A percentile compares a stretch with the other conserved stretches of the same genome.
Evolutionary conservation across 2,888 invertebrate genomes (phyloP).

Genomic region (Oxystoma pomonae): DNA sequence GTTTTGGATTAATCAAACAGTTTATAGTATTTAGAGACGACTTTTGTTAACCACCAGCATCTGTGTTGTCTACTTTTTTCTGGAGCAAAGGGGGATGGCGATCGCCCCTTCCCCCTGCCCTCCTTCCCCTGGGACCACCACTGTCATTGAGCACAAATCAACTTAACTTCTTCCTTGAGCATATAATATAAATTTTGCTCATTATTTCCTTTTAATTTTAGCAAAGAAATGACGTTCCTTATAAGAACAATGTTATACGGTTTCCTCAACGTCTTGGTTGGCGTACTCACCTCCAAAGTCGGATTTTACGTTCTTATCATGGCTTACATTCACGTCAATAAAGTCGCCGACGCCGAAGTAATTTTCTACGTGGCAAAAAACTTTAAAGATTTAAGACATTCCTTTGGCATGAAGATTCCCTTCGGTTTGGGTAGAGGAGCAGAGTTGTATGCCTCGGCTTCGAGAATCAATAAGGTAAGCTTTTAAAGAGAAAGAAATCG

Average conservation of each 20-base stretch:
- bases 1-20: too few relatives aligned
- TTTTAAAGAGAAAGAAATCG: background rate
- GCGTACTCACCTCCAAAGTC: slow-evolving; percentile 32
- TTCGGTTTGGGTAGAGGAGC: slow-evolving; percentile 31
- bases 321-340: slow-evolving; percentile 29
- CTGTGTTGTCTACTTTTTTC: too few relatives aligned
- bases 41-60: too few relatives aligned
- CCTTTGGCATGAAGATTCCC: slow-evolving; percentile 29
- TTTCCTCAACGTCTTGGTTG: slow-evolving; percentile 34
- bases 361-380: slow-evolving; percentile 32
- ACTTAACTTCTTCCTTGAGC: too few relatives aligned
- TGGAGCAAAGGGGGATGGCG: too few relatives aligned
- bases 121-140: too few relatives aligned
- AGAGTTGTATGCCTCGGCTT: slow-evolving; percentile 30
- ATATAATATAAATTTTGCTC: too few relatives aligned
- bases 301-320: slow-evolving; percentile 35
- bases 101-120: too few relatives aligned
- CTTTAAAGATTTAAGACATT: slow-evolving; percentile 26
- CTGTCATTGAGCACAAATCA: too few relatives aligned
- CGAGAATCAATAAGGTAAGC: slow-evolving; percentile 26
- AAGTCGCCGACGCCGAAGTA: slow-evolving; percentile 30
- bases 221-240: slow-evolving; percentile 32
- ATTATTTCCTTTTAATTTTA: slow-evolving; percentile 26
- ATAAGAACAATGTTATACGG: slow-evolving; percentile 30
- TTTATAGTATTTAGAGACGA: too few relatives aligned